phyloP scores from a whole-genome alignment of 2,888 invertebrate species.

The Drosophila helvetica region DNA sequence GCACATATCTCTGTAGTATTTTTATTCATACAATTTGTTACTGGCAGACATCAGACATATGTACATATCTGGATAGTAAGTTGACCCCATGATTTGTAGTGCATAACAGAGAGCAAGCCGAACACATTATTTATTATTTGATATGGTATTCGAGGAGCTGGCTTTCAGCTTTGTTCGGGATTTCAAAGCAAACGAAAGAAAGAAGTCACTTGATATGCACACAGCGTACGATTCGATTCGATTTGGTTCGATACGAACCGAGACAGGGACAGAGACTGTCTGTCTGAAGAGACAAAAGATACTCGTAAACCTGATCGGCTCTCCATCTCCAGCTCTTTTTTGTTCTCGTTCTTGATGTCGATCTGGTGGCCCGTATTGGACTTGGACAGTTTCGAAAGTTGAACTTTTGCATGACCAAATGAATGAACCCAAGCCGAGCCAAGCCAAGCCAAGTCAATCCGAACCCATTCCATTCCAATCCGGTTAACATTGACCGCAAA shows the following conservation, averaged over 20 bases:
- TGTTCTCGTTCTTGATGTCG: slow-evolving; percentile 13
- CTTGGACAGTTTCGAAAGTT: slow-evolving; percentile 33
- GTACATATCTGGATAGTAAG: not conserved
- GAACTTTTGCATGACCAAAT: slow-evolving; percentile 22
- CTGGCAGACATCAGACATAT: too few species aligned
- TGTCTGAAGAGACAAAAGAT: not conserved
- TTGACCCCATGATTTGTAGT: not conserved
- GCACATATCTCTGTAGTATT: too few species aligned
- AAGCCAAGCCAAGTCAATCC: not conserved
- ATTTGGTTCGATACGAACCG: slow-evolving; percentile 1
- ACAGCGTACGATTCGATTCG: slow-evolving; percentile 17
- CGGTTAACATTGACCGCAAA: slow-evolving; percentile 79
- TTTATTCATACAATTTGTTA: too few species aligned
- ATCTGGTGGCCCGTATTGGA: not conserved
- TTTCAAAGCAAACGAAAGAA: slow-evolving; percentile 10
- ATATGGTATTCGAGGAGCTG: slow-evolving; percentile 37
- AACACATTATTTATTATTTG: slow-evolving; percentile 44
- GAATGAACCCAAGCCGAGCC: not conserved
- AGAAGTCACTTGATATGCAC: slow-evolving; percentile 62
- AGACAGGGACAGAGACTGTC: slow-evolving; percentile 8
- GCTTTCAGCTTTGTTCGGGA: slow-evolving; percentile 22
- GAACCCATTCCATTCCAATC: not conserved
- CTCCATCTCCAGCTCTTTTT: not conserved
- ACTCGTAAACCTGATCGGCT: slow-evolving; percentile 28
- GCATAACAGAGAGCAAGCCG: slow-evolving; percentile 2